These are phyloP conservation scores for Falcunculus frontatus DNA, from an alignment of 2,113 vertebrate species.

Conservation along the genomic window DNA sequence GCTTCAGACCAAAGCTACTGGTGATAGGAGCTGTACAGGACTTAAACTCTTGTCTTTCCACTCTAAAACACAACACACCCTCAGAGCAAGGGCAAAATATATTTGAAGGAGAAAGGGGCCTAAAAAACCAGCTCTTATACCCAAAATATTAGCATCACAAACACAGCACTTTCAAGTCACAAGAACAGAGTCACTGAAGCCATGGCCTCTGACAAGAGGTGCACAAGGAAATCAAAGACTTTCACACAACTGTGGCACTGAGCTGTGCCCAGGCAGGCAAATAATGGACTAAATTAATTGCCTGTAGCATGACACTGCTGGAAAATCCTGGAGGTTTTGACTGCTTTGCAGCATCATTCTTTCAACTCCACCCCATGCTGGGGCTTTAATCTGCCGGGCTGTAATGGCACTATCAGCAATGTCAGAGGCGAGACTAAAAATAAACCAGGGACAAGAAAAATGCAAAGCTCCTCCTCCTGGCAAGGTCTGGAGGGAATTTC, in stretches of 20 bases:
- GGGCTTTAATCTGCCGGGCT: slow-evolving; percentile 6
- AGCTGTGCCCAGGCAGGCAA: neutral
- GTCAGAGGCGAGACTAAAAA: slow-evolving; percentile 48
- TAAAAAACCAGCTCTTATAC: neutral
- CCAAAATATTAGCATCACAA: neutral
- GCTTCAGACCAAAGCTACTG: neutral
- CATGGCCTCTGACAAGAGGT: neutral
- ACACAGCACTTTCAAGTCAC: neutral
- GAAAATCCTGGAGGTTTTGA: neutral
- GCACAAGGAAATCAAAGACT: neutral
- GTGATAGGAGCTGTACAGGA: neutral
- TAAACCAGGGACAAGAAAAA: slow-evolving; percentile 47
- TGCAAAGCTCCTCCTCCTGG: neutral
- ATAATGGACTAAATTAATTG: neutral
- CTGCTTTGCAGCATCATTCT: neutral
- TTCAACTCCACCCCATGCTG: slow-evolving; percentile 24
- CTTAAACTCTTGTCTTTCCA: neutral
- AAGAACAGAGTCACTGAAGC: neutral
- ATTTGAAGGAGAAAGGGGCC: neutral
- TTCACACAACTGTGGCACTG: neutral
- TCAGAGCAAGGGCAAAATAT: neutral
- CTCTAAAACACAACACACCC: neutral
- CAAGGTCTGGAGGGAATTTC: slow-evolving; percentile 32
- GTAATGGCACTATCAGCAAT: neutral
- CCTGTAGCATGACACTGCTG: neutral